Conservation (phyloP, 2,797 vertebrate genomes). For the Ibycter americanus region DNA sequence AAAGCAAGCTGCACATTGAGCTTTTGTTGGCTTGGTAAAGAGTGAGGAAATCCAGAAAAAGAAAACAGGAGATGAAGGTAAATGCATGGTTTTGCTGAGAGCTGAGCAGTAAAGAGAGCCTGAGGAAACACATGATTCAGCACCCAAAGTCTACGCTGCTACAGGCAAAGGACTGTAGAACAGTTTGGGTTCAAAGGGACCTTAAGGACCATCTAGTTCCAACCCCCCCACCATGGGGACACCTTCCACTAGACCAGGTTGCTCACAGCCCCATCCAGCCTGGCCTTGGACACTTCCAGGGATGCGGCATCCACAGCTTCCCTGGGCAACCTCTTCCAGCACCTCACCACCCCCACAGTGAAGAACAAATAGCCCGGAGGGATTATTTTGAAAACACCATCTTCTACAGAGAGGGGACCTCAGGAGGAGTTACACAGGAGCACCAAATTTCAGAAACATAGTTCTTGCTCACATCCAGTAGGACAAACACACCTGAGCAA, state of each 20-base stretch:
- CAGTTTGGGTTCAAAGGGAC: too few species aligned
- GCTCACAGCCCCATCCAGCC: too few species aligned
- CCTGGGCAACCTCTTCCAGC: too few species aligned
- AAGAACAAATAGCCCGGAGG: not conserved
- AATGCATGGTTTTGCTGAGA: not conserved
- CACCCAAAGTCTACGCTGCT: not conserved
- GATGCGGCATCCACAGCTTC: too few species aligned
- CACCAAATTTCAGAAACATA: not conserved
- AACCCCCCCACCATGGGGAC: too few species aligned
- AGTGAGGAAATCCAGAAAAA: not conserved
- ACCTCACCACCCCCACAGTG: too few species aligned
- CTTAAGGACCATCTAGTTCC: too few species aligned
- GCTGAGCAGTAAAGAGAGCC: not conserved
- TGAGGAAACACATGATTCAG: not conserved
- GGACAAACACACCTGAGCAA: not conserved
- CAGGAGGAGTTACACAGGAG: not conserved
- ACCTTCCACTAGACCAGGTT: too few species aligned
- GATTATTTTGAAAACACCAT: not conserved
- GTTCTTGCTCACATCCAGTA: not conserved
- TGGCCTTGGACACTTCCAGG: too few species aligned
- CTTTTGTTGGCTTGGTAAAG: not conserved
- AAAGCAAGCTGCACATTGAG: too few species aligned
- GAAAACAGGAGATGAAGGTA: not conserved
- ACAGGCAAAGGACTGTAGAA: not conserved
- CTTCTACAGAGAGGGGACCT: rapidly evolving